These are phyloP conservation scores for Zaprionus inermis DNA, from an alignment of 1,140 invertebrate species.

Conservation along the genomic window DNA sequence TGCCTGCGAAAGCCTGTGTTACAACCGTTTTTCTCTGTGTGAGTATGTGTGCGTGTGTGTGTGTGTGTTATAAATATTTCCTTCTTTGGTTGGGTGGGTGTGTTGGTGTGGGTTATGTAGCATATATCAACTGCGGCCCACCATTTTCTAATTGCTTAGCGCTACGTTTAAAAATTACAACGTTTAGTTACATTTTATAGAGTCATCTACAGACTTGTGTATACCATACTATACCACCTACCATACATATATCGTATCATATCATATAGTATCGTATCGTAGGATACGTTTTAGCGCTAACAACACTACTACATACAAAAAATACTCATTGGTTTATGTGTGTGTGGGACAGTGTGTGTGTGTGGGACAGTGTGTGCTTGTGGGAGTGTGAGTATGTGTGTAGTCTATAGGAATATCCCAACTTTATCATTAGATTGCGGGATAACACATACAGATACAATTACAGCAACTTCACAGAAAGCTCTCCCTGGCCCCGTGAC, in stretches of 20 bases:
- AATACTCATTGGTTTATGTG: slow-evolving; percentile 64
- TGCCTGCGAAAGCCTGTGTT: slow-evolving; percentile 69
- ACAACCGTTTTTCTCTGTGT: slow-evolving; percentile 60
- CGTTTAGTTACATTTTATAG: slow-evolving; percentile 75
- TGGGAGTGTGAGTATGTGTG: neutral
- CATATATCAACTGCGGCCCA: slow-evolving; percentile 22
- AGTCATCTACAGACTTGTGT: slow-evolving; percentile 58
- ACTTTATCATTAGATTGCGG: neutral
- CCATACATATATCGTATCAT: slow-evolving; percentile 18
- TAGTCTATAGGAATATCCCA: slow-evolving; percentile 1
- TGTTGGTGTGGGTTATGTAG: slow-evolving; percentile 11
- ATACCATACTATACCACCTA: slow-evolving; percentile 17
- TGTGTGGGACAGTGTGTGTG: slow-evolving; percentile 24
- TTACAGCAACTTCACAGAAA: slow-evolving; percentile 76
- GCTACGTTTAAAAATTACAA: slow-evolving; percentile 77
- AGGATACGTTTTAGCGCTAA: slow-evolving; percentile 43
- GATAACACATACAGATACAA: slow-evolving; percentile 18
- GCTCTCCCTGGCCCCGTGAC: slow-evolving; percentile 82
- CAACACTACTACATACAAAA: slow-evolving; percentile 76
- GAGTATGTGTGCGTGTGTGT: slow-evolving; percentile 20
- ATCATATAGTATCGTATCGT: slow-evolving; percentile 28
- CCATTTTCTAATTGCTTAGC: slow-evolving; percentile 59
- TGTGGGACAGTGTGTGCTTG: slow-evolving; percentile 20
- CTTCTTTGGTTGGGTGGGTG: slow-evolving; percentile 21
- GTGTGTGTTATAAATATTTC: slow-evolving; percentile 24